phyloP scores from a whole-genome alignment of 2,113 vertebrate species.

The Psittacus erithacus region DNA sequence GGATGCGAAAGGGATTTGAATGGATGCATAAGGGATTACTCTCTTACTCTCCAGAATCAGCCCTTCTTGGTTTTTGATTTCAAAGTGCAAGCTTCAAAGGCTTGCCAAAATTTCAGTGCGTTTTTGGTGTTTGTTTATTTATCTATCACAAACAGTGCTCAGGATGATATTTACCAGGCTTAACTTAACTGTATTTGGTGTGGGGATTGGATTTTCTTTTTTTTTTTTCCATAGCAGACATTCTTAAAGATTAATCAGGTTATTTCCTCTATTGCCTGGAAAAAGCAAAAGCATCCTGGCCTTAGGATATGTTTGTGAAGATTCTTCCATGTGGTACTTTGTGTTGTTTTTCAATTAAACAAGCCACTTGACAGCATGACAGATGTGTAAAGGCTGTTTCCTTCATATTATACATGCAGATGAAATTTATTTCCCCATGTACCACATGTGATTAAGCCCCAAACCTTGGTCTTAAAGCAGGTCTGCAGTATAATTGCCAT shows the following conservation, averaged over 20 bases:
- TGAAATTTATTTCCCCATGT: not conserved
- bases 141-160: not conserved
- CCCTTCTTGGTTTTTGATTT: not conserved
- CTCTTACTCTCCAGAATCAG: not conserved
- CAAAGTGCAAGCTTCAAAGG: not conserved
- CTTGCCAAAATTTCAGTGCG: not conserved
- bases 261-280: not conserved
- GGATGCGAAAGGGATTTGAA: not conserved
- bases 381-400: not conserved
- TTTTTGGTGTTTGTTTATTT: not conserved
- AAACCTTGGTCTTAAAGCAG: not conserved
- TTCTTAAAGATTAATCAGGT: not conserved
- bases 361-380: not conserved
- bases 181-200: not conserved
- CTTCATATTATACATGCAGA: not conserved
- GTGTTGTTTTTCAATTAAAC: not conserved
- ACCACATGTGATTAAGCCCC: not conserved
- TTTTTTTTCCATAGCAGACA: not conserved
- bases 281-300: not conserved
- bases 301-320: not conserved
- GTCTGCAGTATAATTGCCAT: not conserved
- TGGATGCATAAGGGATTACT: not conserved
- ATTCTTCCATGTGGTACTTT: not conserved
- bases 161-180: not conserved
- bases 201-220: not conserved